phyloP scores from a whole-genome alignment of 2,888 invertebrate genomes.

The Philaethria dido region DNA sequence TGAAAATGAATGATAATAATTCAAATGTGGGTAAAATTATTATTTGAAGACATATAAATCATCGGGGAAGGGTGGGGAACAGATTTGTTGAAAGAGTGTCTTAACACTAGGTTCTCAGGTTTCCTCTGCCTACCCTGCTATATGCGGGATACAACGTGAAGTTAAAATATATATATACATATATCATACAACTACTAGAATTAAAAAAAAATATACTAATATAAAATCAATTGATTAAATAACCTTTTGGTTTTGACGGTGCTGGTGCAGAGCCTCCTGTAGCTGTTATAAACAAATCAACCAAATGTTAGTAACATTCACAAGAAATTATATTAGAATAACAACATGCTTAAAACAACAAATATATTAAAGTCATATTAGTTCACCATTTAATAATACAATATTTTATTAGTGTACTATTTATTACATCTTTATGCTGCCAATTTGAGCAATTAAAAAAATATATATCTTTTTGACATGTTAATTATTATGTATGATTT shows the following conservation, averaged over 20 bases:
- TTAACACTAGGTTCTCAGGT: too few relatives aligned
- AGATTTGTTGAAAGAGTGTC: too few relatives aligned
- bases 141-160: too few relatives aligned
- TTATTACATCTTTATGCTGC: too few relatives aligned
- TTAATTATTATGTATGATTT: too few relatives aligned
- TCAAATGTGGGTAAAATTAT: too few relatives aligned
- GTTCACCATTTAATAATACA: background rate
- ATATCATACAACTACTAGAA: background rate
- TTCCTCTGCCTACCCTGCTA: too few relatives aligned
- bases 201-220: background rate
- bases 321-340: conserved; percentile 20
- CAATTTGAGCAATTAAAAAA: too few relatives aligned
- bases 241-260: conserved; percentile 51
- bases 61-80: too few relatives aligned
- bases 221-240: conserved; percentile 30
- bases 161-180: background rate
- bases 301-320: conserved; percentile 36
- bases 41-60: too few relatives aligned
- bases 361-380: background rate
- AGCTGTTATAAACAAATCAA: conserved; percentile 46
- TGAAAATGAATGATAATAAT: too few relatives aligned
- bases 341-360: conserved; percentile 5
- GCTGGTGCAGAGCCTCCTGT: conserved; percentile 57
- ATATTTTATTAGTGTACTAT: background rate
- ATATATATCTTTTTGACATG: too few relatives aligned